phyloP scores from a whole-genome alignment of 2,888 invertebrate species.

The Tetanocera ferruginea region DNA sequence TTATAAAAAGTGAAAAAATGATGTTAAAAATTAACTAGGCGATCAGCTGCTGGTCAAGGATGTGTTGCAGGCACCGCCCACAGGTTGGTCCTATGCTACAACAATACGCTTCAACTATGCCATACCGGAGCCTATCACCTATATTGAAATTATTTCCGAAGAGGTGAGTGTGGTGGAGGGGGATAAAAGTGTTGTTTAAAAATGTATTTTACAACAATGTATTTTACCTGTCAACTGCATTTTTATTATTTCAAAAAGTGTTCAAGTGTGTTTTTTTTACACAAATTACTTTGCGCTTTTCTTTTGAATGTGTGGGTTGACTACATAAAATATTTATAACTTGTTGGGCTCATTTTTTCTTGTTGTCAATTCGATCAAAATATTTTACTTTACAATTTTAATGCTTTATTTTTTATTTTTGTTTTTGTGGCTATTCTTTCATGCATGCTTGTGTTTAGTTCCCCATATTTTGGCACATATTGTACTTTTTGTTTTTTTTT shows the following conservation, averaged over 20 bases:
- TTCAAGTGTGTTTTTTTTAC: too few species aligned
- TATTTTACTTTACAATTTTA: background rate
- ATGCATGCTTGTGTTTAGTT: background rate
- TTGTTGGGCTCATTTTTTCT: background rate
- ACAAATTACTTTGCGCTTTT: too few species aligned
- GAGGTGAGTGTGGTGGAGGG: constrained; percentile 56
- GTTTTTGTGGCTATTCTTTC: background rate
- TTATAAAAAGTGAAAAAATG: background rate
- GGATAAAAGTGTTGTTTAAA: background rate
- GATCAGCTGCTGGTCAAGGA: constrained; percentile 65
- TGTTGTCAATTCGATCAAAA: constrained; percentile 10
- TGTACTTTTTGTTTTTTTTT: background rate
- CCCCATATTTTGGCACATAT: constrained; percentile 6
- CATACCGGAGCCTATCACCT: constrained; percentile 60
- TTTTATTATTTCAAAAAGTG: too few species aligned
- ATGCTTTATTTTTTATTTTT: background rate
- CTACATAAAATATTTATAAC: background rate
- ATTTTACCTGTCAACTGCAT: constrained; percentile 13
- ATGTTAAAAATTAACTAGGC: constrained; percentile 35
- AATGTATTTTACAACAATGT: background rate
- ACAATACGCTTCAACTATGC: constrained; percentile 61
- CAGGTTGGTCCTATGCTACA: constrained; percentile 51
- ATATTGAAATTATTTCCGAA: constrained; percentile 60
- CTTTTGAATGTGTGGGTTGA: too few species aligned
- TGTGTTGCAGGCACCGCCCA: constrained; percentile 56